These are phyloP conservation scores for Pipistrellus pipistrellus DNA, from an alignment of 2,797 vertebrate genomes.

Conservation along the genomic window DNA sequence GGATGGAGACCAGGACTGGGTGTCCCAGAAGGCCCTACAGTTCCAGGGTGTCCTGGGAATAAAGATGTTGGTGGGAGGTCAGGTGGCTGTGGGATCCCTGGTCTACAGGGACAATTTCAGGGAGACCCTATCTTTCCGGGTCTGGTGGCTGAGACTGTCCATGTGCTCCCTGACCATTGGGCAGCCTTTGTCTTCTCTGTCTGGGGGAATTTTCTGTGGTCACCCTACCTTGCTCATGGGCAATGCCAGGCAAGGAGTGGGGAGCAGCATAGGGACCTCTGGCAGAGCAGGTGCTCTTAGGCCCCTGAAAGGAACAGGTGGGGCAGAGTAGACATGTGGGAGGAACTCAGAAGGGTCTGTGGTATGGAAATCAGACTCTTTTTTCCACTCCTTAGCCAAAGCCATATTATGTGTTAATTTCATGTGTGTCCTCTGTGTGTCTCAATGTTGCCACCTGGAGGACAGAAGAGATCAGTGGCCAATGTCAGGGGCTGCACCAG, in stretches of 20 bases:
- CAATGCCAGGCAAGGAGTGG: background rate
- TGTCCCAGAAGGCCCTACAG: background rate
- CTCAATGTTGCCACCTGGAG: background rate
- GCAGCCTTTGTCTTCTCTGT: background rate
- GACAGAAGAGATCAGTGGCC: background rate
- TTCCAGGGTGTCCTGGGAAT: background rate
- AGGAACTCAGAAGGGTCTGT: background rate
- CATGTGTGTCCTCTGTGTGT: background rate
- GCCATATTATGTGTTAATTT: background rate
- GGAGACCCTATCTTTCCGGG: background rate
- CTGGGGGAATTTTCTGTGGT: background rate
- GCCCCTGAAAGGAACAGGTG: background rate
- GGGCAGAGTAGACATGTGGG: background rate
- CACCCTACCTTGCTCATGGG: accelerated
- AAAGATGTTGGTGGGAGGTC: background rate
- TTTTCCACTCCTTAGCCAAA: background rate
- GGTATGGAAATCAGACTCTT: background rate
- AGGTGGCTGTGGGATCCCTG: background rate
- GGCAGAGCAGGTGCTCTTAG: background rate
- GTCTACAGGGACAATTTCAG: background rate
- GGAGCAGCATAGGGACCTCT: background rate
- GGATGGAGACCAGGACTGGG: too few relatives aligned
- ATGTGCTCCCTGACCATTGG: background rate
- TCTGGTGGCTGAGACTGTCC: background rate
- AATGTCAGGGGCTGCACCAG: background rate